Base-by-base conservation (phyloP, 2,797 vertebrate genomes). In the Borostomias antarcticus region DNA sequence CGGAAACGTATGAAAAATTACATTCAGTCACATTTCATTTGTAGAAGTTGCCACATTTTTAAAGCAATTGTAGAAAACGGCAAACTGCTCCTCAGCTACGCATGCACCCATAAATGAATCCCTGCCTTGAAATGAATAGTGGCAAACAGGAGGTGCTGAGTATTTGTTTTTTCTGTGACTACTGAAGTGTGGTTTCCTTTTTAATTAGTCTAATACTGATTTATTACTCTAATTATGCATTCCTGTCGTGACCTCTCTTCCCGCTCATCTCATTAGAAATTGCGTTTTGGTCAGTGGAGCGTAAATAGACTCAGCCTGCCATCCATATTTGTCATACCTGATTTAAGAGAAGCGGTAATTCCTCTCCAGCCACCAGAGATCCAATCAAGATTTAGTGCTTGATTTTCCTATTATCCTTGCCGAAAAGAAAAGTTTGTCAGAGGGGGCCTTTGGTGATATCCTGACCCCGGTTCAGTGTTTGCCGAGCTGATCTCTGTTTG, bases 281-380 rank as follows among this genome's bases (percentile, higher is more conserved):
- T 85, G 76, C 71, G 80, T 78, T 88, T 85, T 82, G 83, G 83
- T 88, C 82, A 88, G 85, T 79, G 74, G 89, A 89, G 82, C 81
- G 80, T 21, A 59, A 88, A 91, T 82, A 89, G 77, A 84, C 63
- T 89, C 88, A 90, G 50, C n/a, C n/a, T n/a, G n/a, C 82, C 80
- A 88, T 91, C 76, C 73, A 83, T 91, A 91, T 92, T 92, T 92
- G 89, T 92, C 93, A 91, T 98, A 99, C 97, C 97, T 97, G 95
- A 92, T 94, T 91, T 91, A 92, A 92, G 89, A 80, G 89, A 93
- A 82, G 79, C 78, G 87, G 81, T 91, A 91, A 94, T 93, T 94
- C 93, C 92, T 93, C 86, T 91, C 82, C 91, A 89, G 90, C 83
- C 77, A 58, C 71, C 89, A 83, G 88, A 89, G 93, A 94, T 95